Conservation (phyloP, 2,888 invertebrate species). For the Stenurella melanura region DNA sequence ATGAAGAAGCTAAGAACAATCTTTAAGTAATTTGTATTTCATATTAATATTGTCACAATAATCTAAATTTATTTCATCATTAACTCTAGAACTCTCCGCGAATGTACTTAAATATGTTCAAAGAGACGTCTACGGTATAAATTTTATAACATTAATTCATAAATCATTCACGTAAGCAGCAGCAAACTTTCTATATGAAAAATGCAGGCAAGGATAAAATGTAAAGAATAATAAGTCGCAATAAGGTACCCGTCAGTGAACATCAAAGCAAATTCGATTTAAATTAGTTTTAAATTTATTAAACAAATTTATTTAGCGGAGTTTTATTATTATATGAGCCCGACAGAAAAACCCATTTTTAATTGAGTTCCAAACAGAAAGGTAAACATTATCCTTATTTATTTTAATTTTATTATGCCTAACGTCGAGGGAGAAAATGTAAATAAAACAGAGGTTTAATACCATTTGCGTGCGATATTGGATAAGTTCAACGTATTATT, state of each 20-base stretch:
- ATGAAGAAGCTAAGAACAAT: too few relatives aligned
- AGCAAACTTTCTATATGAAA: conserved; percentile 58
- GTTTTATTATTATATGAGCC: conserved; percentile 51
- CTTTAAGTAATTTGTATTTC: too few relatives aligned
- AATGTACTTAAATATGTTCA: conserved; percentile 1
- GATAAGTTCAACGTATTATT: not conserved
- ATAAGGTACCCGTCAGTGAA: conserved; percentile 61
- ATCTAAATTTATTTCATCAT: not conserved
- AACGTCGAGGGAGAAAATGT: not conserved
- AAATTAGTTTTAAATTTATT: conserved; percentile 64
- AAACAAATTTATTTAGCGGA: conserved; percentile 60
- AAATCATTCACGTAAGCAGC: conserved; percentile 53
- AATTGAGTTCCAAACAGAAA: conserved; percentile 51
- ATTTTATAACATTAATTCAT: conserved; percentile 35
- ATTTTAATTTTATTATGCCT: conserved; percentile 19
- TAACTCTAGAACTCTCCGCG: not conserved
- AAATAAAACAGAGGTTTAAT: not conserved
- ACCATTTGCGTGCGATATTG: not conserved
- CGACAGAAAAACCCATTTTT: conserved; percentile 48
- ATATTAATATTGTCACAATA: too few relatives aligned
- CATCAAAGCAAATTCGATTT: conserved; percentile 64
- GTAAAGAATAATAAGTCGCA: conserved; percentile 62
- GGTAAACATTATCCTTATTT: conserved; percentile 30
- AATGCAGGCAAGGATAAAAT: conserved; percentile 47
- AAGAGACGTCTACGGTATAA: not conserved